Evolutionary conservation across 2,113 vertebrate genomes (phyloP).

Genomic region (Sterrhoptilus dennistouni): DNA sequence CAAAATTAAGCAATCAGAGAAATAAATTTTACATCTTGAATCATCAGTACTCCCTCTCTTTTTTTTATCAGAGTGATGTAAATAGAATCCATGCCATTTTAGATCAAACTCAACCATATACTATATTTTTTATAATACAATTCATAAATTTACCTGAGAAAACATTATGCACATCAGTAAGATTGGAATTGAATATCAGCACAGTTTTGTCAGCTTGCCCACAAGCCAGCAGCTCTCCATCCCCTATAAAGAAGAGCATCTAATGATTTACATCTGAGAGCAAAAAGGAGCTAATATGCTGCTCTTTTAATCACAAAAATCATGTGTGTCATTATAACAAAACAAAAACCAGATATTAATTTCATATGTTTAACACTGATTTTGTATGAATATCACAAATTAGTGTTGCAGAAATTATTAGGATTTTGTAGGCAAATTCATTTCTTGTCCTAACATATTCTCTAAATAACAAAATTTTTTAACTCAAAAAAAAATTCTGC

Average conservation of each 20-base stretch:
- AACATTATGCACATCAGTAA: slow-evolving; percentile 69
- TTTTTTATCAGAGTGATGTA: not conserved
- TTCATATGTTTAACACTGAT: not conserved
- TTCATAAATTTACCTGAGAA: slow-evolving; percentile 79
- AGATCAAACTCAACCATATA: not conserved
- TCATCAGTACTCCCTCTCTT: not conserved
- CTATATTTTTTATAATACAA: not conserved
- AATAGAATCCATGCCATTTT: not conserved
- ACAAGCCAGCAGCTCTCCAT: slow-evolving; percentile 84
- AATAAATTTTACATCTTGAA: not conserved
- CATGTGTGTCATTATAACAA: not conserved
- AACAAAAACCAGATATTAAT: not conserved
- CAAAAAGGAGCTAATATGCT: not conserved
- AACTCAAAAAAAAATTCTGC: not conserved
- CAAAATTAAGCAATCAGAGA: not conserved
- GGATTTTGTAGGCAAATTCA: not conserved
- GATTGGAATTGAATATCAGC: slow-evolving; percentile 76
- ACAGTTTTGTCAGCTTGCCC: slow-evolving; percentile 81
- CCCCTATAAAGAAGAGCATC: slow-evolving; percentile 69
- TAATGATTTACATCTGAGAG: not conserved
- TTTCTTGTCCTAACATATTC: not conserved
- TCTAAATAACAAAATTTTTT: not conserved
- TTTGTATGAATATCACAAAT: not conserved
- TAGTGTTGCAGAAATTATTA: not conserved
- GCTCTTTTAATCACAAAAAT: not conserved